phyloP scores from a whole-genome alignment of 2,113 vertebrate species.

The Triplophysa siluroides region DNA sequence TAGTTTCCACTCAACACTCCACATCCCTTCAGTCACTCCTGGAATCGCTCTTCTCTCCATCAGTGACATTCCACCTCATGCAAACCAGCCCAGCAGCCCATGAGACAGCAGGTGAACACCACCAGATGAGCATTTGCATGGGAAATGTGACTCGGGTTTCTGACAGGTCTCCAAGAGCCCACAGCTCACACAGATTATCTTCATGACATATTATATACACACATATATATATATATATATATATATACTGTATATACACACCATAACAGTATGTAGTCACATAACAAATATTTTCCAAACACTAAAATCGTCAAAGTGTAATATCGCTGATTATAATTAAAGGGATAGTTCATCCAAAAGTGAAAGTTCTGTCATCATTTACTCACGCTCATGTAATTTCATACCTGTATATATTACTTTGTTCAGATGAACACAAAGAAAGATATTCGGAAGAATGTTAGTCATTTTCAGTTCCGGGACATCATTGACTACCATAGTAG shows the following conservation, averaged over 20 bases:
- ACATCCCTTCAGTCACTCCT: constrained; percentile 2
- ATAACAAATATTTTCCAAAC: not conserved
- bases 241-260: not conserved
- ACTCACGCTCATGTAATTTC: too few relatives aligned
- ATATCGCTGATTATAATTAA: too few relatives aligned
- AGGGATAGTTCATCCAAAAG: too few relatives aligned
- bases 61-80: constrained; percentile 47
- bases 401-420: too few relatives aligned
- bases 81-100: constrained; percentile 40
- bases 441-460: too few relatives aligned
- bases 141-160: constrained; percentile 54
- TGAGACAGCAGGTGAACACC: not conserved
- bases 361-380: too few relatives aligned
- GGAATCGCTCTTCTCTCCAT: not conserved
- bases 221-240: not conserved
- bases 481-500: too few relatives aligned
- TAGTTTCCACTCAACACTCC: not conserved
- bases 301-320: too few relatives aligned
- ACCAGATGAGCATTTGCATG: constrained; percentile 55
- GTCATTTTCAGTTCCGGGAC: too few relatives aligned
- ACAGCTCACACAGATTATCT: not conserved
- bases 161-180: constrained; percentile 6
- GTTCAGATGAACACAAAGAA: too few relatives aligned
- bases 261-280: constrained; percentile 8
- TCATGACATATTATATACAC: too few relatives aligned